These are phyloP conservation scores for Apostichopus parvimensis DNA, from an alignment of 35 echinoderm and acorn worm genomes.

Conservation along the genomic window DNA sequence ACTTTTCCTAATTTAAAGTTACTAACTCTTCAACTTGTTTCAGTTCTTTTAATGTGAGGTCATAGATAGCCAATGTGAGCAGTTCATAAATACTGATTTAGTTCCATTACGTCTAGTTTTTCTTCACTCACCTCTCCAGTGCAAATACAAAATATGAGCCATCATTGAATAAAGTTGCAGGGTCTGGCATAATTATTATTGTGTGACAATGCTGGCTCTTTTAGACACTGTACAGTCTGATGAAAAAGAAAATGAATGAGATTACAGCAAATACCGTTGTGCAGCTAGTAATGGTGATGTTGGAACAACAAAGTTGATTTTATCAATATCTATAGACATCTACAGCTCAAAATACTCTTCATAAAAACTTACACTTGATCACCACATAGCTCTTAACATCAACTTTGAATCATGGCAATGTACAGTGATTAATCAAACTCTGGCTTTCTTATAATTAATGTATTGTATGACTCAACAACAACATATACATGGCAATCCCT, in stretches of 20 bases:
- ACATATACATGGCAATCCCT: too few species aligned
- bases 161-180: neutral
- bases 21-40: neutral
- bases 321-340: neutral
- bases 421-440: too few species aligned
- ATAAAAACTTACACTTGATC: constrained; percentile 24
- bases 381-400: constrained; percentile 20
- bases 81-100: too few species aligned
- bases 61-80: too few species aligned
- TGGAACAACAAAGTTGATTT: neutral
- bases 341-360: constrained; percentile 1
- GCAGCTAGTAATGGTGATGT: neutral
- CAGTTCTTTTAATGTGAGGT: too few species aligned
- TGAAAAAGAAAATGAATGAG: neutral
- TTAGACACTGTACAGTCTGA: neutral
- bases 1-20: neutral
- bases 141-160: too few species aligned
- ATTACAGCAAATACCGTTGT: neutral
- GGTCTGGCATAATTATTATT: neutral
- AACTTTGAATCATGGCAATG: neutral
- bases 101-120: too few species aligned
- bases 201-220: neutral
- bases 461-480: too few species aligned
- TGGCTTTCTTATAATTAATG: too few species aligned
- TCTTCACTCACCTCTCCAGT: too few species aligned